These are phyloP conservation scores for Epinephelus coioides DNA, from an alignment of 2,797 vertebrate species.

Conservation along the genomic window DNA sequence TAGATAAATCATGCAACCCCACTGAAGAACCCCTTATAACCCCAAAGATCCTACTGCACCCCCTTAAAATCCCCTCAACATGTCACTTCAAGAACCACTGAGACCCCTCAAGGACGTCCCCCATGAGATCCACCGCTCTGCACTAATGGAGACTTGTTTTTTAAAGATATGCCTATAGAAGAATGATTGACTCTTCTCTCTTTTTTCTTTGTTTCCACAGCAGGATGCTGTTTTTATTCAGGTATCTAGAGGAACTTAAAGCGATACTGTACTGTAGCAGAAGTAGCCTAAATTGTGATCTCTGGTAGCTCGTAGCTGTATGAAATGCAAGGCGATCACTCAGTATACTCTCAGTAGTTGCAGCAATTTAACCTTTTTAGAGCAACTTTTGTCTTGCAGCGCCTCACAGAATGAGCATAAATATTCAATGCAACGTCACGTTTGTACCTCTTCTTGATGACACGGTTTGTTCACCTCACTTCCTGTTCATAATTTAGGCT, in stretches of 20 bases:
- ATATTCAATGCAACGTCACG: conserved; percentile 44
- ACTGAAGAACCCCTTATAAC: not conserved
- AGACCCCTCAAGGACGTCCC: not conserved
- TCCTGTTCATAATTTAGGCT: conserved; percentile 59
- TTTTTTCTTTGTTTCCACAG: conserved; percentile 45
- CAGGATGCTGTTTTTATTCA: conserved; percentile 76
- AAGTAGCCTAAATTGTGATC: conserved; percentile 69
- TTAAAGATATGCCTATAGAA: conserved; percentile 30
- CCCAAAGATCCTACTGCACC: not conserved
- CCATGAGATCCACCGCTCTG: conserved; percentile 26
- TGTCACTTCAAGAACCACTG: conserved; percentile 3
- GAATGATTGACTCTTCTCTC: conserved; percentile 30
- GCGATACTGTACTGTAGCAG: conserved; percentile 71
- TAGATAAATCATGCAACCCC: not conserved
- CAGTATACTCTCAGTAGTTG: conserved; percentile 61
- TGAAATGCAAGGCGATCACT: conserved; percentile 61
- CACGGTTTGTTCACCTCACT: conserved; percentile 60
- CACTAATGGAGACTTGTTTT: conserved; percentile 53
- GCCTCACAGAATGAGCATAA: conserved; percentile 51
- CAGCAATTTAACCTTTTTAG: conserved; percentile 64
- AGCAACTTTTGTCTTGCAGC: conserved; percentile 58
- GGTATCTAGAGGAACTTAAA: conserved; percentile 75
- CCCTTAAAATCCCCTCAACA: not conserved
- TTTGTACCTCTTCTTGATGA: conserved; percentile 60
- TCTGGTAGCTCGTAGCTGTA: conserved; percentile 67